Percentiles rank a stretch among this genome's conserved stretches.
phyloP scores from a whole-genome alignment of 2,888 invertebrate species.

The Charanyca ferruginea region DNA sequence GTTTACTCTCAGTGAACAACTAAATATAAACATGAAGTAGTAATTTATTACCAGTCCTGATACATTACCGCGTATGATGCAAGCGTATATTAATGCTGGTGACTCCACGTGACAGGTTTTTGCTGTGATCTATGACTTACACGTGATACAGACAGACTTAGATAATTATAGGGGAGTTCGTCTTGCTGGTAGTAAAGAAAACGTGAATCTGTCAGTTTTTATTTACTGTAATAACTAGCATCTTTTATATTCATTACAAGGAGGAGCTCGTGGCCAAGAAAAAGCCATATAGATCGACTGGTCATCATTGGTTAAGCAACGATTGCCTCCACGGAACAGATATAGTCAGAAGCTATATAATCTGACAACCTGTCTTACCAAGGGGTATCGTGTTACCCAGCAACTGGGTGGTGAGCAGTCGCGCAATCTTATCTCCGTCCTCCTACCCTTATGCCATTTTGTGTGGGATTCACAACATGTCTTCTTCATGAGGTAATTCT shows the following conservation, averaged over 20 bases:
- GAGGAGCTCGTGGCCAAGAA: too few species aligned
- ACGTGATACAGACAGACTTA: conserved; percentile 47
- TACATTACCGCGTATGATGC: conserved; percentile 58
- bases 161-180: conserved; percentile 40
- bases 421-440: too few species aligned
- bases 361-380: too few species aligned
- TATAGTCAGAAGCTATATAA: too few species aligned
- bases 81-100: conserved; percentile 39
- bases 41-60: conserved; percentile 39
- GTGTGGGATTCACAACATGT: too few species aligned
- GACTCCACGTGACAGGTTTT: conserved; percentile 59
- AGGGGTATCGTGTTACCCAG: too few species aligned
- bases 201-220: conserved; percentile 19
- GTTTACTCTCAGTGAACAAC: conserved; percentile 32
- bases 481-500: too few species aligned
- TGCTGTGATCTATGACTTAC: conserved; percentile 58
- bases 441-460: too few species aligned
- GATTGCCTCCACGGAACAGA: too few species aligned
- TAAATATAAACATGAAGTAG: conserved; percentile 52
- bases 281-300: too few species aligned
- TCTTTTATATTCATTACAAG: not conserved
- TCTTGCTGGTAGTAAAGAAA: not conserved
- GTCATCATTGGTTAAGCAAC: too few species aligned
- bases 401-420: too few species aligned
- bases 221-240: not conserved